Evolutionary conservation across 2,113 vertebrate species (phyloP), one percentile per base, ranked within the genome.

Genomic region (Euleptes europaea): DNA sequence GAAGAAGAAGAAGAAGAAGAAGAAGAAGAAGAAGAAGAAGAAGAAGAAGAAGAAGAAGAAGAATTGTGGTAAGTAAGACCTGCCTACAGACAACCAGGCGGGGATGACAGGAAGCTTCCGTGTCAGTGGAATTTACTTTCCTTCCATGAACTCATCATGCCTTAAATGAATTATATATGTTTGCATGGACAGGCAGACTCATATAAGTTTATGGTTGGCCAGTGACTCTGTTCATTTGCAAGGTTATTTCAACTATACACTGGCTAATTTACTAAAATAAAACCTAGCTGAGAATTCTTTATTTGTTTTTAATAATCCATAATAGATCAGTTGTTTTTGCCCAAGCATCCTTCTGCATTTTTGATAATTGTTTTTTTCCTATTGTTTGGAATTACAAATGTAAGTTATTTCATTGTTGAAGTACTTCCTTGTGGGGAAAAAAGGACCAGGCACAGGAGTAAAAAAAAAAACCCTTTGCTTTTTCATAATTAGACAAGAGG

Each of bases 401-500:
- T 57, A 73, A 17, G 11, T 11, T 51, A 42, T 73, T 73, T 23
- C 69, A 40, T n/a, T 73, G 38, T 87, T 90, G 11, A 2, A 35
- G 3, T n/a, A 15, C 0, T 47, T 82, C 10, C 13, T 78, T 84
- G 1, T n/a, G 54, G 60, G 60, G 35, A 73, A 85, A 87, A 80
- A 5, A 31, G 71, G 38, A 6, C 51, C 9, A 73, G 69, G 69
- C 9, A 33, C 12, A 42, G 6, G 1, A 47, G 82, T 2, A 33
- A 26, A 11, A 38, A 38, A 47, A 17, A 63, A 63, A 63, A 63
- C 10, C 60, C 26, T 54, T 42, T 72, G 60, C 11, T 12, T 82
- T 84, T 86, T 80, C 31, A 84, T 78, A 91, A 84, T 31, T 49
- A 85, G 80, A 63, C 51, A 2, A 74, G 74, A 89, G 67, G 3